phyloP scores from a whole-genome alignment of 2,797 vertebrate genomes.

The Neomorphus geoffroyi region DNA sequence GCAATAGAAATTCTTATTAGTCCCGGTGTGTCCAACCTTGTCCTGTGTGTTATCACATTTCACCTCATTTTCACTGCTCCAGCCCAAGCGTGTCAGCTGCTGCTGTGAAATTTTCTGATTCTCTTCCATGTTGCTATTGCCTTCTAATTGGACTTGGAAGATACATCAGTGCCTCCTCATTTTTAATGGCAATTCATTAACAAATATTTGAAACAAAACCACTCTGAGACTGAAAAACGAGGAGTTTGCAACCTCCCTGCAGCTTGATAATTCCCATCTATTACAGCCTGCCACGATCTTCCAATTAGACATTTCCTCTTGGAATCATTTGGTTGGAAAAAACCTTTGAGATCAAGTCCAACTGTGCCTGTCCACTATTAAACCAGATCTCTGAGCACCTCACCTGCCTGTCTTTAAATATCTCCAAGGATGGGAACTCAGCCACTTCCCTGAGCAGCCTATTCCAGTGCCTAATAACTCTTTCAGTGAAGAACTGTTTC shows the following conservation, averaged over 20 bases:
- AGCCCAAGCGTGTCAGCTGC: neutral
- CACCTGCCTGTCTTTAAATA: too few species aligned
- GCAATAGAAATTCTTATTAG: neutral
- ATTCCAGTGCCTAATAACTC: too few species aligned
- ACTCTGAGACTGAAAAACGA: neutral
- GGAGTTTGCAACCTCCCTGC: neutral
- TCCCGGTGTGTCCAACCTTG: fast-evolving
- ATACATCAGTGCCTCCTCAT: neutral
- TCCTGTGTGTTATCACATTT: fast-evolving
- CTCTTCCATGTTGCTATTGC: fast-evolving
- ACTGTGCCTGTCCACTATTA: too few species aligned
- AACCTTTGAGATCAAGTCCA: too few species aligned
- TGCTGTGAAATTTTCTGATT: neutral
- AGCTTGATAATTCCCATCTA: neutral
- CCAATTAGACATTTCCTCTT: neutral
- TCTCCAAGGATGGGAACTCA: too few species aligned
- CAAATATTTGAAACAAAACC: neutral
- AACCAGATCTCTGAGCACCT: too few species aligned
- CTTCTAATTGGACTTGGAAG: neutral
- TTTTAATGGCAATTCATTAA: neutral
- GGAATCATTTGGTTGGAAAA: too few species aligned
- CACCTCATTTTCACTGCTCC: neutral
- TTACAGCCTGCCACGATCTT: neutral
- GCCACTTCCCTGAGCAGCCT: too few species aligned
- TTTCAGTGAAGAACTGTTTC: too few species aligned